These are phyloP conservation scores for Asbolus verrucosus DNA, from an alignment of 1,140 invertebrate species.

Conservation along the genomic window DNA sequence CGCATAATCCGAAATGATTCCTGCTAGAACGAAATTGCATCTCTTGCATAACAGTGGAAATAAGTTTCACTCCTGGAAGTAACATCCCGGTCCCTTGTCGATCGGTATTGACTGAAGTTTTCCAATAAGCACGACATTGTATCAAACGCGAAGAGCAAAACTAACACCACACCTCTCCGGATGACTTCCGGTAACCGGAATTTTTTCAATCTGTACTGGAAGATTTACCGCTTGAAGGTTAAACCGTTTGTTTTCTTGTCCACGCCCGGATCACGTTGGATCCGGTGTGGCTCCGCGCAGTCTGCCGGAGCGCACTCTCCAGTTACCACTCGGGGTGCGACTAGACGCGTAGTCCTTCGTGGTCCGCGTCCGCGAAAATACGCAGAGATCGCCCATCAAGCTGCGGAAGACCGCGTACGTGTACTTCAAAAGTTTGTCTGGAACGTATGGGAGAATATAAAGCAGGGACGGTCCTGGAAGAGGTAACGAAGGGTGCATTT, in stretches of 20 bases:
- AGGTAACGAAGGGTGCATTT: too few species aligned
- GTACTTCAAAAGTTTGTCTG: slow-evolving; percentile 18
- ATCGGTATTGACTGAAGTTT: too few species aligned
- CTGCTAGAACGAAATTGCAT: too few species aligned
- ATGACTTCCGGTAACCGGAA: neutral
- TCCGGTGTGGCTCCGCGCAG: slow-evolving; percentile 43
- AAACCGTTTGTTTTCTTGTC: slow-evolving; percentile 1
- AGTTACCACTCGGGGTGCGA: slow-evolving; percentile 15
- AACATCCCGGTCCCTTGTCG: too few species aligned
- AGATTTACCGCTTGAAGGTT: neutral
- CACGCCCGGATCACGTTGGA: slow-evolving; percentile 29
- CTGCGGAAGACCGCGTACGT: slow-evolving; percentile 1
- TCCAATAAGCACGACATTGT: too few species aligned
- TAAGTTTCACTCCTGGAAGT: neutral
- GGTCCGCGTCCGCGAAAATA: slow-evolving; percentile 33
- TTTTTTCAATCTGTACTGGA: neutral
- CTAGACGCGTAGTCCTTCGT: slow-evolving; percentile 22
- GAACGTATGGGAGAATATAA: neutral
- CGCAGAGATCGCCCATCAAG: neutral
- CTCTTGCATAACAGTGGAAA: too few species aligned
- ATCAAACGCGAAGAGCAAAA: too few species aligned
- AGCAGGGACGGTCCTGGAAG: too few species aligned
- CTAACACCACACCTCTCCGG: neutral
- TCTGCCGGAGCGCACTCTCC: slow-evolving; percentile 39
- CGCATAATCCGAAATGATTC: too few species aligned